Conservation (phyloP, 2,797 vertebrate genomes). For the Columba guinea region DNA sequence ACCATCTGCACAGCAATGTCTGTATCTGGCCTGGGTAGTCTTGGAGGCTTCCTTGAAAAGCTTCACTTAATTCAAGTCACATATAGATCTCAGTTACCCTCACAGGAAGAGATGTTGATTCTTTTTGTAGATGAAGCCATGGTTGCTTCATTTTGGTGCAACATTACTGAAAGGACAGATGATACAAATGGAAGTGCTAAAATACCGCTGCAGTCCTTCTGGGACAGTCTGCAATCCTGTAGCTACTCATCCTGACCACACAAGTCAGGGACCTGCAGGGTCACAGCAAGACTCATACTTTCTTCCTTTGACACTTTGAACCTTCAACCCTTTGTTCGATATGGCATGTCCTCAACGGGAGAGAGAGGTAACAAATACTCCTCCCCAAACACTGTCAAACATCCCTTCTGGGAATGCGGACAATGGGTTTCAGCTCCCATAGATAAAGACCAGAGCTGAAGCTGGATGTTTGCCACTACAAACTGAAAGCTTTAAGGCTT, state of each 20-base stretch:
- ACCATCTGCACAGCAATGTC: rapidly evolving
- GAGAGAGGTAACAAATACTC: not conserved
- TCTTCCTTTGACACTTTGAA: not conserved
- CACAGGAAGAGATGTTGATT: not conserved
- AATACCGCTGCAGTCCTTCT: not conserved
- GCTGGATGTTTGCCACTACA: not conserved
- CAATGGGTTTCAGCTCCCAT: not conserved
- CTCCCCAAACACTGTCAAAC: rapidly evolving
- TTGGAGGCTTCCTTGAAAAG: not conserved
- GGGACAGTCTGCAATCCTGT: not conserved
- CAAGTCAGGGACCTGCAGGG: rapidly evolving
- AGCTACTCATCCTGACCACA: not conserved
- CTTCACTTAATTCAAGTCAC: not conserved
- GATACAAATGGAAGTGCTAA: rapidly evolving
- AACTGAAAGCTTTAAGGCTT: not conserved
- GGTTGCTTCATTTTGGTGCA: not conserved
- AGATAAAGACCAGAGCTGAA: not conserved
- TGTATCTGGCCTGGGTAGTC: not conserved
- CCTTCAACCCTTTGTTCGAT: not conserved
- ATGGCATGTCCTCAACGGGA: not conserved
- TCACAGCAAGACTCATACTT: rapidly evolving
- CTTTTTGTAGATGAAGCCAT: not conserved
- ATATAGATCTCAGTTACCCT: not conserved
- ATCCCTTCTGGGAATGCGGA: no score
- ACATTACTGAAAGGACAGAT: rapidly evolving